These are phyloP conservation scores for Potamarius usumacintae DNA, from an alignment of 2,113 vertebrate genomes.

Conservation along the genomic window DNA sequence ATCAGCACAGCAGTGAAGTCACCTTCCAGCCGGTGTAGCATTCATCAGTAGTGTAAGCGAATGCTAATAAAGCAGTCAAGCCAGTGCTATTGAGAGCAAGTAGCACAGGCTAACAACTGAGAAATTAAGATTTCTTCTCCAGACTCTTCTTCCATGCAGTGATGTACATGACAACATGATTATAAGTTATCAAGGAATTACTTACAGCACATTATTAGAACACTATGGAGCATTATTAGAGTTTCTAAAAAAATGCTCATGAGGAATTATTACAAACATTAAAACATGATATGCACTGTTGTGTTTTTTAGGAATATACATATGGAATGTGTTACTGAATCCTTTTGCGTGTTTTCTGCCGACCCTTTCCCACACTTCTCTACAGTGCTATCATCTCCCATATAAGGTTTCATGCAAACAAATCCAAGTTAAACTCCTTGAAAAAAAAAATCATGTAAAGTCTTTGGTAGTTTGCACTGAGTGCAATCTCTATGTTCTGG, in stretches of 20 bases:
- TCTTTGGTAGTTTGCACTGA: slow-evolving; percentile 22
- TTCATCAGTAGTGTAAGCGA: too few relatives aligned
- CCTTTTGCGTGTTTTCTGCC: background rate
- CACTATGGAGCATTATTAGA: too few relatives aligned
- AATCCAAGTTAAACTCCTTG: background rate
- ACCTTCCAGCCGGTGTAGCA: too few relatives aligned
- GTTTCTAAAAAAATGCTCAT: background rate
- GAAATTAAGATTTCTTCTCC: too few relatives aligned
- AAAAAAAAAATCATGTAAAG: slow-evolving; percentile 23
- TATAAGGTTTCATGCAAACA: background rate
- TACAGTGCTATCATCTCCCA: background rate
- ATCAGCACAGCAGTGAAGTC: too few relatives aligned
- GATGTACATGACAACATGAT: background rate
- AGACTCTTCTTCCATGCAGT: background rate
- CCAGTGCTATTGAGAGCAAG: too few relatives aligned
- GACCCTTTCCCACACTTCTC: background rate
- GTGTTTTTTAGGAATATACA: background rate
- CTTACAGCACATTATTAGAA: too few relatives aligned
- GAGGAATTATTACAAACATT: background rate
- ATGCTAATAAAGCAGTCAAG: too few relatives aligned
- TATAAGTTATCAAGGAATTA: background rate
- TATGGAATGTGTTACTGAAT: background rate
- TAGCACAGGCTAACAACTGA: too few relatives aligned
- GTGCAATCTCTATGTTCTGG: slow-evolving; percentile 2
- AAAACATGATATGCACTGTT: background rate